Percentiles rank a stretch among this genome's conserved stretches.
These are phyloP conservation scores for Zaprionus ornatus DNA, from an alignment of 1,140 invertebrate genomes.

Conservation along the genomic window DNA sequence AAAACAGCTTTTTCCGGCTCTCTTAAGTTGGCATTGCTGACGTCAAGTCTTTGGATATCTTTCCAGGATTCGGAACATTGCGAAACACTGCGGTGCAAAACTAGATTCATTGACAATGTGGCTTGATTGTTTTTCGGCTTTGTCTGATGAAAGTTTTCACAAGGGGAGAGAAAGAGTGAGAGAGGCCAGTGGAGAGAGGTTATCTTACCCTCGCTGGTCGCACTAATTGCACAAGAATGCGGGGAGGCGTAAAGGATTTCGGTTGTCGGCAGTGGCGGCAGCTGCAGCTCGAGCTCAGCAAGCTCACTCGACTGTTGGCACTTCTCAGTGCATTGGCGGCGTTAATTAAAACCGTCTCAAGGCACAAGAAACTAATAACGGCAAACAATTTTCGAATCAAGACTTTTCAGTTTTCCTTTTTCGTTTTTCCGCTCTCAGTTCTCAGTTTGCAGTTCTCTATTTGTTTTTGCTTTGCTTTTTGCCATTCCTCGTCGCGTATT, in stretches of 20 bases:
- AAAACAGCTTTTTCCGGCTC: no score
- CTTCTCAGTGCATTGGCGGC: slow-evolving; percentile 38
- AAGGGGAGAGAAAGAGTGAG: background rate
- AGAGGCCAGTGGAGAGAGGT: background rate
- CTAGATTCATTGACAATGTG: slow-evolving; percentile 19
- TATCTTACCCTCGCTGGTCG: slow-evolving; percentile 31
- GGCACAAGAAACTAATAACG: slow-evolving; percentile 47
- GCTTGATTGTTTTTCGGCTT: slow-evolving; percentile 39
- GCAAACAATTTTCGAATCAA: slow-evolving; percentile 47
- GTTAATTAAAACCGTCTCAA: slow-evolving; percentile 53
- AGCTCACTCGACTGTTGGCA: slow-evolving; percentile 20
- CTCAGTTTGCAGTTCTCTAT: background rate
- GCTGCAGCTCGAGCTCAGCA: background rate
- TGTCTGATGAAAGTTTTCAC: slow-evolving; percentile 42
- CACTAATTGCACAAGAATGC: slow-evolving; percentile 50
- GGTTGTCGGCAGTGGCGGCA: slow-evolving; percentile 5
- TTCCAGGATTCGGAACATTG: background rate
- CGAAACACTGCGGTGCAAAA: slow-evolving; percentile 11
- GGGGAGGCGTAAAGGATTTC: slow-evolving; percentile 42
- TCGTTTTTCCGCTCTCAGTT: background rate
- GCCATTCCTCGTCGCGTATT: slow-evolving; percentile 19
- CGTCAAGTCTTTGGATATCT: background rate
- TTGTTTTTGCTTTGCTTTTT: background rate
- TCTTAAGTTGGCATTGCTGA: background rate
- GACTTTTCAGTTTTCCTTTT: slow-evolving; percentile 26